Base-by-base conservation (phyloP, 2,113 vertebrate species). In the Haemorhous mexicanus region DNA sequence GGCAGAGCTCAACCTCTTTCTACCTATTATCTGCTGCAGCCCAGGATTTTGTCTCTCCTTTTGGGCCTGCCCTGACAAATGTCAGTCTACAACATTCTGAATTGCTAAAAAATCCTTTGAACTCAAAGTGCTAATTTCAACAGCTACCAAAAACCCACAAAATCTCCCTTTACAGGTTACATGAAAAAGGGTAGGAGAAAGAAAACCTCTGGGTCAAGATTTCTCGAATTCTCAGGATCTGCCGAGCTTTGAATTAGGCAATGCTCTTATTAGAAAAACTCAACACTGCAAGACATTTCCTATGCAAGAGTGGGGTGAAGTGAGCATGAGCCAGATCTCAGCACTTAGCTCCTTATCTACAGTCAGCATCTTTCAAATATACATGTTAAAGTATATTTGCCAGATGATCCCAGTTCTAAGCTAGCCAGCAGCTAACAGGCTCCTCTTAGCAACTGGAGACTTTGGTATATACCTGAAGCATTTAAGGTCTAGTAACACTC, bases 291-390 rank as follows among this genome's bases (percentile, higher is more conserved):
- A 66, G 56, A 81, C 5, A 37, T 56, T 61, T 53, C 47, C 43
- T 52, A 11, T 5, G 7, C 49, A 89, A 91, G 27, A 26, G 89
- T 33, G 19, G 10, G 20, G 10, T 32, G 63, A 78, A 85, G 21
- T 3, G 4, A 87, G 52, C 30, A 72, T 44, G 24, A 86, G 53
- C 4, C 50, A 72, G 37, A 87, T 46, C 14, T 89, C 46, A 41
- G 44, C 47, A 73, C 18, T 90, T 76, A 16, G 30, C 15, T 87
- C 20, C 69, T 82, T 27, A 55, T 0, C 0, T 32, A 16, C 0
- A 0, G 23, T 58, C 67, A 73, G 14, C 27, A 56, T 12, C 39
- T 50, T 66, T 18, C 21, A 0, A 6, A 84, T 16, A 16, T 43
- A 43, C 41, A 43, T 1, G 1, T 70, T 55, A 39, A 39, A 55